phyloP scores from a whole-genome alignment of 2,888 invertebrate species.

The Dasysyrphus albostriatus region DNA sequence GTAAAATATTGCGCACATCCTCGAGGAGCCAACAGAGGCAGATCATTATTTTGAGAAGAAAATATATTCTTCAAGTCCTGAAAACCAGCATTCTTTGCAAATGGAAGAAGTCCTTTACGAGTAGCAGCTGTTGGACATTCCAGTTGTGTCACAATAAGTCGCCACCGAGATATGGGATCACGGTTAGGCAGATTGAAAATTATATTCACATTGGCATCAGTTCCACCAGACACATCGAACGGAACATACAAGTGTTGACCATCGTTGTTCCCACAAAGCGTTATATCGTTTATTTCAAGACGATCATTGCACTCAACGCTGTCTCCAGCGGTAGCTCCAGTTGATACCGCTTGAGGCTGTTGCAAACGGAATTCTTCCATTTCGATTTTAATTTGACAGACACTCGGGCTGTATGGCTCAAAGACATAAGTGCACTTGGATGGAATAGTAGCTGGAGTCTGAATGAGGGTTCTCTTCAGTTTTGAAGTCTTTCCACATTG shows the following conservation, averaged over 20 bases:
- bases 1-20: constrained; percentile 89
- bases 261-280: constrained; percentile 87
- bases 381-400: constrained; percentile 82
- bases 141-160: constrained; percentile 87
- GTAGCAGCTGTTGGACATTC: constrained; percentile 84
- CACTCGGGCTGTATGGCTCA: constrained; percentile 80
- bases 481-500: constrained; percentile 80
- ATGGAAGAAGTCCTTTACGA: constrained; percentile 76
- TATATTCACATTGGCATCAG: constrained; percentile 81
- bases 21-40: constrained; percentile 85
- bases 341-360: constrained; percentile 75
- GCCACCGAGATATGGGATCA: constrained; percentile 84
- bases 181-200: constrained; percentile 84
- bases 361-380: constrained; percentile 80
- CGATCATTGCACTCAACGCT: constrained; percentile 79
- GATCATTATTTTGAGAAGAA: constrained; percentile 79
- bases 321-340: constrained; percentile 58
- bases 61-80: constrained; percentile 80
- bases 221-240: constrained; percentile 80
- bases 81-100: constrained; percentile 78
- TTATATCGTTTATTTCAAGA: constrained; percentile 79
- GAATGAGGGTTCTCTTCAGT: constrained; percentile 81
- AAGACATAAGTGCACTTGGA: constrained; percentile 80
- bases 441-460: constrained; percentile 78
- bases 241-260: constrained; percentile 85